These are phyloP conservation scores for Sparus aurata DNA, from an alignment of 2,797 vertebrate species.

Conservation along the genomic window DNA sequence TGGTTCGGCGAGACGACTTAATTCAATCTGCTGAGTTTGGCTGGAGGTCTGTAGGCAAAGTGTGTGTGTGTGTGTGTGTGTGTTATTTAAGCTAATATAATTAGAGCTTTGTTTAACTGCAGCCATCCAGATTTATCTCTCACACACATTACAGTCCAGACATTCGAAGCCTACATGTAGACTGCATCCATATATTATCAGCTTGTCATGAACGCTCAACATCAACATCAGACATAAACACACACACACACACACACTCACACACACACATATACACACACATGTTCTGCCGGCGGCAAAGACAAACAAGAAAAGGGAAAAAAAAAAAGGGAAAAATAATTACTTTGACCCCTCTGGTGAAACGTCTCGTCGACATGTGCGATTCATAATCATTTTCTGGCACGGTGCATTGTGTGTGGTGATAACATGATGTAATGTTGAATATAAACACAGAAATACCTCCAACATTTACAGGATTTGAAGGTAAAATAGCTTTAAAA, in stretches of 20 bases:
- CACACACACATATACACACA: neutral
- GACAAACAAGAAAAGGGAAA: conserved; percentile 14
- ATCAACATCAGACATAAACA: conserved; percentile 8
- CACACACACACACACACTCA: neutral
- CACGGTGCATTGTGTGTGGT: neutral
- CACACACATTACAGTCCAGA: neutral
- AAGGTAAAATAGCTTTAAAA: neutral
- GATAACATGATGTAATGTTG: neutral
- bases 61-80: conserved; percentile 23
- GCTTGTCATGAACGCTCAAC: conserved; percentile 38
- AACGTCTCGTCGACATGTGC: neutral
- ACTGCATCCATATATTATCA: conserved; percentile 17
- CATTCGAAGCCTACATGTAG: neutral
- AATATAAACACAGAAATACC: neutral
- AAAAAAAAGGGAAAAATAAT: conserved; percentile 10
- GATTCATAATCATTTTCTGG: conserved; percentile 5
- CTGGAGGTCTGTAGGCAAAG: conserved; percentile 28
- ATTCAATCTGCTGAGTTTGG: conserved; percentile 56
- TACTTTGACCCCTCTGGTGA: conserved; percentile 29
- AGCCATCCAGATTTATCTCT: conserved; percentile 30
- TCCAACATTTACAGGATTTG: neutral
- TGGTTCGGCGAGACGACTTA: conserved; percentile 45
- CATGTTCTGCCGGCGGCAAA: conserved; percentile 28
- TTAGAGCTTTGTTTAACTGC: conserved; percentile 47
- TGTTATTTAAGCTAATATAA: conserved; percentile 40